A percentile compares a stretch with the other conserved stretches of the same genome.
phyloP scores from a whole-genome alignment of 1,140 invertebrate species.

The Aporrectodea caliginosa region DNA sequence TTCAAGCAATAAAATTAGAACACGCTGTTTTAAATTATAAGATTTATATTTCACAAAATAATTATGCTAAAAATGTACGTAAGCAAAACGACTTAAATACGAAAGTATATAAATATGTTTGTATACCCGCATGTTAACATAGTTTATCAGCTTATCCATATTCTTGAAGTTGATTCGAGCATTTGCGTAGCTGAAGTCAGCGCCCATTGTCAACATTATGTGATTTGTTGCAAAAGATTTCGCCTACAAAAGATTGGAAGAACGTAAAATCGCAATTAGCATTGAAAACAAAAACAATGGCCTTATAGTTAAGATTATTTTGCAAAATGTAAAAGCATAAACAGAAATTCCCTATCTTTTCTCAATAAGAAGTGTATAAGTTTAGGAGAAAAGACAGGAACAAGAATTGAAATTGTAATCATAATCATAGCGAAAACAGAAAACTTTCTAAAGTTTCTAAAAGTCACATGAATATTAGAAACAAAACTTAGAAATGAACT shows the following conservation, averaged over 20 bases:
- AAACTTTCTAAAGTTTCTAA: too few relatives aligned
- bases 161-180: constrained; percentile 80
- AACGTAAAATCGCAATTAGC: neutral
- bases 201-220: constrained; percentile 85
- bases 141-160: constrained; percentile 80
- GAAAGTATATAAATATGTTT: neutral
- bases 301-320: neutral
- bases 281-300: neutral
- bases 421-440: too few relatives aligned
- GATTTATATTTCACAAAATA: too few relatives aligned
- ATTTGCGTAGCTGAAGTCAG: constrained; percentile 84
- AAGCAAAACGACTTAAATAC: neutral
- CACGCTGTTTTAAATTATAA: neutral
- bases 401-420: too few relatives aligned
- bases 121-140: constrained; percentile 62
- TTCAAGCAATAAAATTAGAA: neutral
- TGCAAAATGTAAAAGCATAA: neutral
- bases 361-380: too few relatives aligned
- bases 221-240: constrained; percentile 60
- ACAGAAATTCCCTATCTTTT: constrained; percentile 3
- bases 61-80: neutral
- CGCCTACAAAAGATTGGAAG: constrained; percentile 24
- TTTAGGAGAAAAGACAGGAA: too few relatives aligned
- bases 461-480: too few relatives aligned
- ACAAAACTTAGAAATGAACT: too few relatives aligned